Conservation (phyloP, 2,888 invertebrate genomes). For the Sphaerophoria taeniata region DNA sequence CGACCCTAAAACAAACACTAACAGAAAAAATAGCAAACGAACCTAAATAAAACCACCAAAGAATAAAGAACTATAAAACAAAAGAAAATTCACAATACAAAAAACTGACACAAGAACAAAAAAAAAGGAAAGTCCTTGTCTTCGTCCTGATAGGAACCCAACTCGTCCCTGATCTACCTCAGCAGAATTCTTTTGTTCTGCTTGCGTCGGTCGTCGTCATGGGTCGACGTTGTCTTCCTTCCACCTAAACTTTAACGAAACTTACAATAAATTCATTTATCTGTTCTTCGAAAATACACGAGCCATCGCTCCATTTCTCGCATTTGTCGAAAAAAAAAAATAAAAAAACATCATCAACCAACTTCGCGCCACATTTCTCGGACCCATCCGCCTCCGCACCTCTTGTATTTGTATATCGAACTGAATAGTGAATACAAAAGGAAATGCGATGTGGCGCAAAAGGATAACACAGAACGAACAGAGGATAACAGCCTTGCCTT, state of each 20-base stretch:
- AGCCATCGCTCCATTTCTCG: constrained; percentile 11
- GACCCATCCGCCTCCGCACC: background rate
- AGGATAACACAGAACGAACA: constrained; percentile 51
- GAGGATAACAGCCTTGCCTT: constrained; percentile 21
- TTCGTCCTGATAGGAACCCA: background rate
- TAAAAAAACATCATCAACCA: background rate
- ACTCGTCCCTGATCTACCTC: constrained; percentile 66
- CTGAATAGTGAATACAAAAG: constrained; percentile 60
- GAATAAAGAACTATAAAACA: constrained; percentile 72
- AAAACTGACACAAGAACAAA: constrained; percentile 2
- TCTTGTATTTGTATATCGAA: background rate
- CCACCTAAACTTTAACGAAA: constrained; percentile 68
- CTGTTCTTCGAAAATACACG: constrained; percentile 55
- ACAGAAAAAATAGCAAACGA: constrained; percentile 30
- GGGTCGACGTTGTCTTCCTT: constrained; percentile 16
- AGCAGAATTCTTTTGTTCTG: constrained; percentile 49
- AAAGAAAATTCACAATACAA: constrained; percentile 63
- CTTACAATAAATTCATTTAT: constrained; percentile 74
- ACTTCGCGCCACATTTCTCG: background rate
- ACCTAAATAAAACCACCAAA: constrained; percentile 37
- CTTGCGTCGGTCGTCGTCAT: background rate
- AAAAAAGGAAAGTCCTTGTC: background rate
- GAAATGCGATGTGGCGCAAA: constrained; percentile 62
- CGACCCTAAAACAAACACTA: background rate
- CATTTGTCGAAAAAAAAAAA: background rate